Conservation (phyloP, 1,140 invertebrate species). For the Bombus waltoni region DNA sequence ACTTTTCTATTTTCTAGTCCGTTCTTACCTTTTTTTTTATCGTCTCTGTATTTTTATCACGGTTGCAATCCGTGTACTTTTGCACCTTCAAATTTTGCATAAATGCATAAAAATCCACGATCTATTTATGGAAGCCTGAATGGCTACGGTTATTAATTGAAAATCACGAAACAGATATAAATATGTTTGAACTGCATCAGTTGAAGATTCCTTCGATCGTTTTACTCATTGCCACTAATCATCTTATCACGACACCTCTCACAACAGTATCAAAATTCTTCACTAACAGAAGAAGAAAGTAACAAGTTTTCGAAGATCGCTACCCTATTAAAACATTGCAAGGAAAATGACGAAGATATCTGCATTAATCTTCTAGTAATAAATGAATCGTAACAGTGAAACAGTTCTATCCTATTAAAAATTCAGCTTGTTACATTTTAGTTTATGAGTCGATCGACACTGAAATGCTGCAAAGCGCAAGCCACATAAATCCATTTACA, state of each 20-base stretch:
- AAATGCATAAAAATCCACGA: no score
- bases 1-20: not conserved
- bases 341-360: not conserved
- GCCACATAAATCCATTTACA: not conserved
- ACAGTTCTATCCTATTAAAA: not conserved
- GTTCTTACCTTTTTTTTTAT: not conserved
- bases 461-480: constrained; percentile 53
- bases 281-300: not conserved
- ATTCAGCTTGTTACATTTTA: not conserved
- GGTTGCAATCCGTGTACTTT: no score
- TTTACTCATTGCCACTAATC: not conserved
- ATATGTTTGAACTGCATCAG: no score
- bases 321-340: not conserved
- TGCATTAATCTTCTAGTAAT: no score
- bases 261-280: not conserved
- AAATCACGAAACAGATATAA: no score
- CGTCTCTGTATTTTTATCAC: not conserved
- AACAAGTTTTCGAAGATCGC: not conserved
- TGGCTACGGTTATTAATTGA: no score
- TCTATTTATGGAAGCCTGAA: no score
- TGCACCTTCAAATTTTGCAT: no score
- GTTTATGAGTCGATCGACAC: constrained; percentile 31
- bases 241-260: not conserved
- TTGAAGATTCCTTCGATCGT: not conserved
- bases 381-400: not conserved